Evolutionary conservation across 2,797 vertebrate genomes (phyloP), one percentile per base, ranked within the genome.

Genomic region (Protonibea diacanthus): DNA sequence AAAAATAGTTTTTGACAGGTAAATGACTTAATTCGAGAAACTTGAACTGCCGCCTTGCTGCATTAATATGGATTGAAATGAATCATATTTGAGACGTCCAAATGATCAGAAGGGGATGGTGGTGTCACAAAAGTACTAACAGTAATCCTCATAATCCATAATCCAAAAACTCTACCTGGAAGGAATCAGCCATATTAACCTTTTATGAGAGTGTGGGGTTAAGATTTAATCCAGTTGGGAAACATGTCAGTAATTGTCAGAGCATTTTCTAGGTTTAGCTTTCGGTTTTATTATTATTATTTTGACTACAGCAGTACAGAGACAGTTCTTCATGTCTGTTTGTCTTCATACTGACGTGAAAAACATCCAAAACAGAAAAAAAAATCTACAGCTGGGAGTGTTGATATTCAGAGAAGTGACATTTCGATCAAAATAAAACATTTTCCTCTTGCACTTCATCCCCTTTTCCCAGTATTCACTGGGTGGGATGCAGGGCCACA

Each of bases 81-180:
- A 71, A 58, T 74, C 20, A 52, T 17, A 23, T 79, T 5, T 40
- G 23, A 80, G 9, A 64, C 73, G 29, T 55, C 45, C 8, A 66
- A 71, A 79, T 57, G 15, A 82, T 77, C 18, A 63, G 25, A 49
- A 17, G 33, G 5, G 18, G 61, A 14, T 58, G 38, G 56, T 45
- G 40, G 40, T 72, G 71, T 78, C 70, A 23, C 40, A 55, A 63
- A 56, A 59, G 20, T 51, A 81, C 66, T 55, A 67, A 33, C 12
- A 2, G n/a, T 80, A 78, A 78, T 82, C 80, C 66, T 51, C 27
- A 27, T 78, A 64, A 83, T 71, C 53, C 45, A 0, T 62, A 74
- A 73, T 74, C 44, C 73, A 38, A 56, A 75, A 80, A 71, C 20
- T 27, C n/a, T n/a, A 77, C 52, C 61, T 74, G 48, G 38, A 44